phyloP scores from a whole-genome alignment of 2,113 vertebrate species.

The Progne subis region DNA sequence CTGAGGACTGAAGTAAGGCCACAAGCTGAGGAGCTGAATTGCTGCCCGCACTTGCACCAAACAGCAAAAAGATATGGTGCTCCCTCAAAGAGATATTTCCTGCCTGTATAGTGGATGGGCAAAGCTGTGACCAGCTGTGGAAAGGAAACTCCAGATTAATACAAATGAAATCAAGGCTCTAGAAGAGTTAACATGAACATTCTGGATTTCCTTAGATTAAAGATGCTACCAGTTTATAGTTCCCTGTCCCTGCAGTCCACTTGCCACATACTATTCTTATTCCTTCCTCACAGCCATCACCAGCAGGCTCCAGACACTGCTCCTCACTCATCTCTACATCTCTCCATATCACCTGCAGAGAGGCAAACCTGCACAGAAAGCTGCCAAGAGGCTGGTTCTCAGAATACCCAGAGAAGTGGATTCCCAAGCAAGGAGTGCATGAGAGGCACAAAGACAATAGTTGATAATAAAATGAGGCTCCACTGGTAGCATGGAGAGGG shows the following conservation, averaged over 20 bases:
- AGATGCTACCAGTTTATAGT: not conserved
- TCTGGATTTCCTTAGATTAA: not conserved
- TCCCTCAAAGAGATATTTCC: not conserved
- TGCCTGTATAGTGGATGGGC: not conserved
- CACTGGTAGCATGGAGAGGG: not conserved
- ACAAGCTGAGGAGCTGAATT: not conserved
- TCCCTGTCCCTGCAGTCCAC: not conserved
- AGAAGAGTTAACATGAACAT: not conserved
- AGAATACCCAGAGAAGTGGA: not conserved
- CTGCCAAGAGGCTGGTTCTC: not conserved
- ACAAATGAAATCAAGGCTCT: not conserved
- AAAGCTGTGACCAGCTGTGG: not conserved
- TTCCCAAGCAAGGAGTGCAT: not conserved
- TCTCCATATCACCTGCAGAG: not conserved
- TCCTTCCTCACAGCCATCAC: not conserved
- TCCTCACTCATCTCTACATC: not conserved
- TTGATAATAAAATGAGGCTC: not conserved
- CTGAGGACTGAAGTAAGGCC: not conserved
- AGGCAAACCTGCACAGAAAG: not conserved
- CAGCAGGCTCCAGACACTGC: not conserved
- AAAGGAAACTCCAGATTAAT: not conserved
- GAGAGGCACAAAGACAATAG: rapidly evolving
- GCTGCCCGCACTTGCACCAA: not conserved
- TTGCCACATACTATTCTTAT: not conserved
- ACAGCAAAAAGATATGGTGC: not conserved